A percentile compares a stretch with the other conserved stretches of the same genome.
Evolutionary conservation across 1,140 invertebrate genomes (phyloP).

Genomic region (Zaprionus lachaisei): DNA sequence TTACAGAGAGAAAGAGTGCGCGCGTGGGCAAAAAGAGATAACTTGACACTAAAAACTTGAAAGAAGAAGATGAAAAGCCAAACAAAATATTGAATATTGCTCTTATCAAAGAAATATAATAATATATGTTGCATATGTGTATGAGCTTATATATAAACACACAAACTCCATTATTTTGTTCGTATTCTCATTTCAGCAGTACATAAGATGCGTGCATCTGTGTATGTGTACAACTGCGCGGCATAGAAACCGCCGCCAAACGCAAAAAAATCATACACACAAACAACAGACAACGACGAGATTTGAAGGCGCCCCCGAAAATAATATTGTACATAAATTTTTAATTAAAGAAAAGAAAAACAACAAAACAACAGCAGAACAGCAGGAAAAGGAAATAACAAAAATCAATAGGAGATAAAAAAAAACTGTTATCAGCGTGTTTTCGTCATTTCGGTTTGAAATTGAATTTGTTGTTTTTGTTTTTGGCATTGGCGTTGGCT

Average conservation of each 20-base stretch:
- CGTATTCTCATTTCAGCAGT: constrained; percentile 55
- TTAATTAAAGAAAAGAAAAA: constrained; percentile 63
- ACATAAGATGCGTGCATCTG: constrained; percentile 65
- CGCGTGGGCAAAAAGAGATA: constrained; percentile 47
- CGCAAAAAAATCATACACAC: constrained; percentile 54
- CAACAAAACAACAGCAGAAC: constrained; percentile 27
- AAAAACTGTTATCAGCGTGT: constrained; percentile 67
- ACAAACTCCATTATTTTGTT: constrained; percentile 27
- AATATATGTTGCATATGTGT: constrained; percentile 39
- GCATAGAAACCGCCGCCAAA: constrained; percentile 70
- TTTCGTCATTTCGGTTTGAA: constrained; percentile 53
- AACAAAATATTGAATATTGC: constrained; percentile 34
- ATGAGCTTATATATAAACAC: constrained; percentile 17
- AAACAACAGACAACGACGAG: constrained; percentile 43
- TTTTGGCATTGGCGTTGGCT: constrained; percentile 33
- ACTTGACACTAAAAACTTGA: constrained; percentile 37
- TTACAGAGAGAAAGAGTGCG: constrained; percentile 62
- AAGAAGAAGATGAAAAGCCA: constrained; percentile 17
- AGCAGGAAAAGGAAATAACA: constrained; percentile 47
- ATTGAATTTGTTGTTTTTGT: constrained; percentile 50
- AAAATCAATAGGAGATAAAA: constrained; percentile 77
- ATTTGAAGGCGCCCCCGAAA: constrained; percentile 51
- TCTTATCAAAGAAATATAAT: constrained; percentile 35
- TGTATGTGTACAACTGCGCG: constrained; percentile 52
- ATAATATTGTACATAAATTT: constrained; percentile 72